Conservation (phyloP, 2,113 vertebrate species). For the Promerops cafer region DNA sequence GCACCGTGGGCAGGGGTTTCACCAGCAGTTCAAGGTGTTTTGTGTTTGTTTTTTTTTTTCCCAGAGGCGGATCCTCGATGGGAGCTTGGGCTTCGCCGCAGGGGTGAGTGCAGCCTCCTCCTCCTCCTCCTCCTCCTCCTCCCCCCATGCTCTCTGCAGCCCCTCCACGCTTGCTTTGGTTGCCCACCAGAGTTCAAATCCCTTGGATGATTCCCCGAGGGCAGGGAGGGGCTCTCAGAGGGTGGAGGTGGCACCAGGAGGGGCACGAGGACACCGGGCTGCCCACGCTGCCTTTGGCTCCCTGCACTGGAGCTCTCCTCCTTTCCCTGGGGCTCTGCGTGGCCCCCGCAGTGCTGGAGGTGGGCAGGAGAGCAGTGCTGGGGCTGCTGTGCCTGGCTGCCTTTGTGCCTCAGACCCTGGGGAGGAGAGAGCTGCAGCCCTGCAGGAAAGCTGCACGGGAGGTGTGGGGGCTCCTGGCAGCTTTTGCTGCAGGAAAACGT, state of each 20-base stretch:
- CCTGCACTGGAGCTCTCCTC: rapidly evolving
- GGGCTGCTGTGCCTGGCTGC: not conserved
- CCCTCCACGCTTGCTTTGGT: rapidly evolving
- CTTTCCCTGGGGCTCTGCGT: rapidly evolving
- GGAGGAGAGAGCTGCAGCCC: not conserved
- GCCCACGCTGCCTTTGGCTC: not conserved
- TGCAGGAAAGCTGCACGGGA: rapidly evolving
- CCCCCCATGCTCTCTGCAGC: not conserved
- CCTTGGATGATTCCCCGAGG: not conserved
- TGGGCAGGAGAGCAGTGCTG: not conserved
- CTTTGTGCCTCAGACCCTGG: not conserved
- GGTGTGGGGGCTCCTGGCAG: rapidly evolving
- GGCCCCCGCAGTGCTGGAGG: rapidly evolving
- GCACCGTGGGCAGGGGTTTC: not conserved
- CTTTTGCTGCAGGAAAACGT: not conserved
- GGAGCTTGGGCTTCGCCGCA: slow-evolving; percentile 94
- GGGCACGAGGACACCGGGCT: rapidly evolving
- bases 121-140: not conserved
- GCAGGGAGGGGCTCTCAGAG: not conserved
- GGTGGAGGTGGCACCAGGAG: not conserved
- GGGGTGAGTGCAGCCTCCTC: slow-evolving; percentile 79
- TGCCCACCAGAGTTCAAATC: not conserved
- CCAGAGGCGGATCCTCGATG: slow-evolving; percentile 91
- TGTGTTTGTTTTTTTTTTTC: slow-evolving; percentile 14
- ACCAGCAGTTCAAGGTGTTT: not conserved